Base-by-base conservation (phyloP, 2,888 invertebrate species). In the Pycnomerus fuliginosus region DNA sequence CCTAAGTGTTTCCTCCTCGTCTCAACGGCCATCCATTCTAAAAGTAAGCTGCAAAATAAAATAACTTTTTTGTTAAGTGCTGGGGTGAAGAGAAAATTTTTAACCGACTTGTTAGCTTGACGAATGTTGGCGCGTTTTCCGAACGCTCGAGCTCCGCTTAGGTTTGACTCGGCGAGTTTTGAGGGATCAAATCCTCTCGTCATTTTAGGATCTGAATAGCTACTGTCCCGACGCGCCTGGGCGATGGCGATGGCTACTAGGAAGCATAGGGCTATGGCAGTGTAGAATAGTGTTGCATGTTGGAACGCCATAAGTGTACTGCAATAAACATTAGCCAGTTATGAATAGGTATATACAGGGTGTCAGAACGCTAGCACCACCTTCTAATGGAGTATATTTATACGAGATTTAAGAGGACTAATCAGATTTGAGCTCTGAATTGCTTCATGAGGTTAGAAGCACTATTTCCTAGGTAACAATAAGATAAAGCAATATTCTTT, bases 101-200 rank as follows among this genome's bases (percentile, higher is more conserved):
- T 16, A 28, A 46, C 47, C 44, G 48, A 56, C 53, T 55, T 50
- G 37, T 60, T 58, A 32, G 55, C 48, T 16, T 52, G 28, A 11
- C 70, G 64, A 45, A 71, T 67, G 27, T 73, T 70, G 50, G 77
- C 78, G 13, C 82, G 73, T 69, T 83, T 83, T 34, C 83, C 83
- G 60, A 82, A 83, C 28, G 81, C 81, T 50, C 82, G 67, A 0
- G 82, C 82, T 1, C 81, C 80, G 71, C 80, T 78, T 43, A 75
- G 58, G 58, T 79, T 78, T 34, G 78, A 76, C 64, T 81, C 80
- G 67, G 80, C 80, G 70, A 82, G 82, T 35, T 42, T 43, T 5
- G 39, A 29, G 12, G 22, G 38, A 20, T 43, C 35, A 29, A 46
- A 33, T 24, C 81, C 82, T 34, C 82, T 74, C 16, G 80, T 81